phyloP scores from a whole-genome alignment of 2,797 vertebrate species.

The Helostoma temminkii region DNA sequence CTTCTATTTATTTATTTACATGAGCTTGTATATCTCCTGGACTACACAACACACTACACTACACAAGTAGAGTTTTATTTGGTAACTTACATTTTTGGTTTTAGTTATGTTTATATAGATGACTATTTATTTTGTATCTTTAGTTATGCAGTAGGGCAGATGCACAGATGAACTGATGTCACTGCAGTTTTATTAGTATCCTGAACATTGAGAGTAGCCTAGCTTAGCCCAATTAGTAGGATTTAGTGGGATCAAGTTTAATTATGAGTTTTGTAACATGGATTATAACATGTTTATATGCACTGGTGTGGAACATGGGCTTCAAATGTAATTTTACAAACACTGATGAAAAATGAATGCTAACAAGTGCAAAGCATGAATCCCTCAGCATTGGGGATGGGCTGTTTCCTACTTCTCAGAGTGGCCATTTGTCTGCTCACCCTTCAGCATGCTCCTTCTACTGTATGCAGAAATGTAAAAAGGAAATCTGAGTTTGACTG shows the following conservation, averaged over 20 bases:
- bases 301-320: constrained; percentile 5
- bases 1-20: neutral
- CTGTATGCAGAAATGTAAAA: neutral
- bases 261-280: constrained; percentile 7
- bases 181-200: neutral
- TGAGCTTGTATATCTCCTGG: neutral
- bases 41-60: no score
- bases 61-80: no score
- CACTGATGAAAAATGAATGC: constrained; percentile 37
- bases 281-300: neutral
- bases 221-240: neutral
- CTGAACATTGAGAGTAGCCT: neutral
- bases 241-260: constrained; percentile 2
- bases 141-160: neutral
- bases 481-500: neutral
- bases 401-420: constrained; percentile 18
- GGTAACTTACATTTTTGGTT: neutral
- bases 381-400: constrained; percentile 9
- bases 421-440: constrained; percentile 4
- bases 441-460: neutral
- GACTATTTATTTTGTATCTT: neutral
- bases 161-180: neutral
- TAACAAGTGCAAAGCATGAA: constrained; percentile 36
- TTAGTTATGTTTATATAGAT: neutral
- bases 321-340: constrained; percentile 31